phyloP scores from a whole-genome alignment of 2,113 vertebrate genomes.

The Ictalurus punctatus region DNA sequence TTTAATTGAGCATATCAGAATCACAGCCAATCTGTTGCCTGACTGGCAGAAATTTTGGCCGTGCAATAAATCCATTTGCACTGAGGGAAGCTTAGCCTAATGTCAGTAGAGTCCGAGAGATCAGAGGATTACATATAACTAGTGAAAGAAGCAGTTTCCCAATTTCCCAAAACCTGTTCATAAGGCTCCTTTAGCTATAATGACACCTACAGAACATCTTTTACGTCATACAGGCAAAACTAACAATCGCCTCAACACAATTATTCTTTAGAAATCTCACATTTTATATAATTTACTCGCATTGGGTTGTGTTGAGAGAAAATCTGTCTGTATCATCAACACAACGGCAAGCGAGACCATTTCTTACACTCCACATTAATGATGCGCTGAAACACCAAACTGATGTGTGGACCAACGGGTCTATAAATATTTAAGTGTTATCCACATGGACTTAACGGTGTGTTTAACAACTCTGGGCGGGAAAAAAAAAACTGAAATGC shows the following conservation, averaged over 20 bases:
- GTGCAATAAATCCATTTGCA: constrained; percentile 6
- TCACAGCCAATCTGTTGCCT: neutral
- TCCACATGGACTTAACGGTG: neutral
- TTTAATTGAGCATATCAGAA: constrained; percentile 24
- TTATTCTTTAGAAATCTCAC: neutral
- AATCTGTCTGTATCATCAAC: neutral
- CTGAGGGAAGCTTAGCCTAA: neutral
- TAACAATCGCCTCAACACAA: neutral
- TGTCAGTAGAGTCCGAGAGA: neutral
- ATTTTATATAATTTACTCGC: neutral
- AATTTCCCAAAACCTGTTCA: neutral
- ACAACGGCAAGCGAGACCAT: too few species aligned
- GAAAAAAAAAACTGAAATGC: neutral
- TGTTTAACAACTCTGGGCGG: neutral
- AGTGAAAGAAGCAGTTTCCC: neutral
- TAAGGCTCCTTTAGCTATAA: neutral
- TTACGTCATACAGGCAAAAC: neutral
- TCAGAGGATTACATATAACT: neutral
- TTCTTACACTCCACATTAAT: neutral
- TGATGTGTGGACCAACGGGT: neutral
- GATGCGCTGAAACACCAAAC: neutral
- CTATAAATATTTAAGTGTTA: neutral
- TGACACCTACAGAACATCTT: neutral
- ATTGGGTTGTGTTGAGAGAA: neutral
- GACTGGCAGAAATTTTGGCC: neutral